A percentile compares a stretch with the other conserved stretches of the same genome.
Conservation (phyloP, 2,113 vertebrate genomes). For the Phasianus colchicus region DNA sequence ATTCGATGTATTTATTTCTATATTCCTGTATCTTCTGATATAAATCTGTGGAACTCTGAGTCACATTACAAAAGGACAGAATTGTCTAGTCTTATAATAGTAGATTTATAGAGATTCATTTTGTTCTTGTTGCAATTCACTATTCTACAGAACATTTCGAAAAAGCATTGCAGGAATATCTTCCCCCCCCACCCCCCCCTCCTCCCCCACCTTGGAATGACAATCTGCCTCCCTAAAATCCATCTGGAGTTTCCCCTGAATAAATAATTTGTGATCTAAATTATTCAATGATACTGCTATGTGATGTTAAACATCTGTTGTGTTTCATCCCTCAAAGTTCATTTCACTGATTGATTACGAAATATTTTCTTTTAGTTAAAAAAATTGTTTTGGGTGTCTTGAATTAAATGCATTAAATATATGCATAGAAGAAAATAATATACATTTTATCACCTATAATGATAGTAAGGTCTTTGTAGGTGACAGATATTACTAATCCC, state of each 20-base stretch:
- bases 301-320: conserved; percentile 63
- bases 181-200: no score
- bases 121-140: not conserved
- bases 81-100: not conserved
- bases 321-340: conserved; percentile 40
- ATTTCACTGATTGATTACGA: conserved; percentile 6
- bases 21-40: not conserved
- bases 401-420: not conserved
- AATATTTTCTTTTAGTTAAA: conserved; percentile 21
- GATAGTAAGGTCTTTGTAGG: conserved; percentile 12
- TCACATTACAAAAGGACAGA: not conserved
- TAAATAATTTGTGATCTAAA: conserved; percentile 63
- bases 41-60: not conserved
- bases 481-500: conserved; percentile 18
- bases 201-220: not conserved
- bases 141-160: not conserved
- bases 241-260: conserved; percentile 56
- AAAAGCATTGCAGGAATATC: not conserved
- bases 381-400: not conserved
- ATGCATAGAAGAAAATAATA: not conserved
- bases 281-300: conserved; percentile 57
- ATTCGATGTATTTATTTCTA: not conserved
- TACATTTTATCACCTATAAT: conserved; percentile 12
- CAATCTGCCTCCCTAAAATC: conserved; percentile 44
- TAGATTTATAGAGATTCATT: not conserved